A percentile compares a stretch with the other conserved stretches of the same genome.
Evolutionary conservation across 2,888 invertebrate genomes (phyloP).

Genomic region (Apamea sordens): DNA sequence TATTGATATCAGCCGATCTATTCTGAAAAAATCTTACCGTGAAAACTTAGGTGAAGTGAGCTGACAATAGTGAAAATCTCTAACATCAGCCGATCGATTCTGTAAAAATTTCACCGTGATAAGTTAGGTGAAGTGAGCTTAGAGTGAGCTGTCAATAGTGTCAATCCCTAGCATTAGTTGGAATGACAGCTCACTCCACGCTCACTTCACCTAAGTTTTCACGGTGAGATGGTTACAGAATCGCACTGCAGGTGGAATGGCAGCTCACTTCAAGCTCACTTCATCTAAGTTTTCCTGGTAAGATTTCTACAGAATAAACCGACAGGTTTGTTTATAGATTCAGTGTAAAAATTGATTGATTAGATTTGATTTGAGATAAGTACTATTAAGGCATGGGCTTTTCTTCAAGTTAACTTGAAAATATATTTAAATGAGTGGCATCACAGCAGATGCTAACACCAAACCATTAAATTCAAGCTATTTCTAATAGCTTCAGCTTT

Average conservation of each 20-base stretch:
- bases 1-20: background rate
- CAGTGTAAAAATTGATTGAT: background rate
- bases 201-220: too few relatives aligned
- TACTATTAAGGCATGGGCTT: background rate
- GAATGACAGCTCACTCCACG: too few relatives aligned
- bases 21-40: background rate
- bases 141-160: too few relatives aligned
- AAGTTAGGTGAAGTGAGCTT: too few relatives aligned
- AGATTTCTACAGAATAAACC: background rate
- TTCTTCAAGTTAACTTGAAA: background rate
- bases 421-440: background rate
- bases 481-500: constrained; percentile 29
- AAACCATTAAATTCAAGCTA: constrained; percentile 34
- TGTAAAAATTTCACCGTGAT: too few relatives aligned
- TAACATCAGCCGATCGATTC: too few relatives aligned
- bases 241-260: too few relatives aligned
- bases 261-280: background rate
- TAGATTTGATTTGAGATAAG: background rate
- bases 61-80: background rate
- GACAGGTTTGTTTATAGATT: background rate
- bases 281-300: background rate
- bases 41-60: background rate
- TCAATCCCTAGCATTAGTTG: too few relatives aligned
- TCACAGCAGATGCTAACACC: constrained; percentile 22
- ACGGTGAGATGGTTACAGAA: too few relatives aligned